Base-by-base conservation (phyloP, 2,888 invertebrate genomes). In the Nomada fabriciana region DNA sequence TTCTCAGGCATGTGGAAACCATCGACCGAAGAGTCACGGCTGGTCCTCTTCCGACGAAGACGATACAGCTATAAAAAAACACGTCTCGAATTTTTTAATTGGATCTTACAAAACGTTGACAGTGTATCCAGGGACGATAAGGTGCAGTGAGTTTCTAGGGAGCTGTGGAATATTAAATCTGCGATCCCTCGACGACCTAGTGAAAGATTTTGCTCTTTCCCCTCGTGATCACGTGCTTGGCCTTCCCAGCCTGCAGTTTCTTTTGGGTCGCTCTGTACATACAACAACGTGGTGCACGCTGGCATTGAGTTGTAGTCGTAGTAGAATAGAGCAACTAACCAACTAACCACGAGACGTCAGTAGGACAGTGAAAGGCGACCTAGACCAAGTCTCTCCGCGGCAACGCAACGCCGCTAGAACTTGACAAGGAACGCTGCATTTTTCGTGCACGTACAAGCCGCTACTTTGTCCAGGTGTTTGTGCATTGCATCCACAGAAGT, bases 351-450 rank as follows among this genome's bases (percentile, higher is more conserved):
- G 86, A 90, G 88, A 89, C 90, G 88, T 90, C 88, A 91, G 90
- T 92, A 91, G 92, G 92, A 92, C 92, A 92, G 92, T 92, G 92
- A 92, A 92, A 92, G 92, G 92, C 92, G 92, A 92, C 92, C 92
- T 92, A 92, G 92, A 92, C 92, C 92, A 92, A 92, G 89, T 90
- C 86, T 89, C 87, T 79, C 82, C 73, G 71, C 36, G 76, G 77
- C 67, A 76, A 71, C 63, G 73, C 50, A 76, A 73, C 63, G 73
- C 50, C 50, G 86, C 72, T 86, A 83, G 77, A 81, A 75, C 86
- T 83, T 80, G 76, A 83, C 77, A 68, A 73, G 73, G 65, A 87
- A 84, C 84, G 78, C 80, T 78, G 78, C 73, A 68, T 76, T 82
- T 82, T 73, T 78, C 76, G 80, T 80, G 57, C 72, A 68, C 76